A percentile compares a stretch with the other conserved stretches of the same genome.
Conservation (phyloP, 2,797 vertebrate species). For the Poeciliopsis gracilis region DNA sequence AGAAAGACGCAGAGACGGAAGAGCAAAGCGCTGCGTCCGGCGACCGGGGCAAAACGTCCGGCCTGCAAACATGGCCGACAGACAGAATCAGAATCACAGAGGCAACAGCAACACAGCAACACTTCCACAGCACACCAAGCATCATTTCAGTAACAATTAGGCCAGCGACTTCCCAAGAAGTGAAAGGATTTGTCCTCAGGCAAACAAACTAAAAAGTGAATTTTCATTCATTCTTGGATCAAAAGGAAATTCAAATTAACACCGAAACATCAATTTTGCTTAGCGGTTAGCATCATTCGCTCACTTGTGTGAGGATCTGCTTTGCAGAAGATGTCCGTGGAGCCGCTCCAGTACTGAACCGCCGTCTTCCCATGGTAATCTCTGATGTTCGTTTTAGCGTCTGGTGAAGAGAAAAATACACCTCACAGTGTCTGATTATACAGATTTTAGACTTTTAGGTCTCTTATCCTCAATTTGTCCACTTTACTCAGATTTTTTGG, state of each 20-base stretch:
- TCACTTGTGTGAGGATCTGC: constrained; percentile 41
- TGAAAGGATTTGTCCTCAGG: neutral
- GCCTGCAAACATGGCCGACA: constrained; percentile 36
- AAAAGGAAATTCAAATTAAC: neutral
- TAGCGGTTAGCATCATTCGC: neutral
- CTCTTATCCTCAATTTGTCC: neutral
- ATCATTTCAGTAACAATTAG: neutral
- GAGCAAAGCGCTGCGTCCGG: constrained; percentile 51
- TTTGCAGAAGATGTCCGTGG: constrained; percentile 55
- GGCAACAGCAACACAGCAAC: neutral
- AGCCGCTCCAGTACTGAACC: constrained; percentile 68
- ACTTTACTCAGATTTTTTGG: neutral
- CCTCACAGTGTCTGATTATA: neutral
- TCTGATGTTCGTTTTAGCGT: constrained; percentile 74
- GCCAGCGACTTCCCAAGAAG: neutral
- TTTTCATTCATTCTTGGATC: neutral
- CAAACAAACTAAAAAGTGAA: neutral
- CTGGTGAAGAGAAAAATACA: constrained; percentile 44
- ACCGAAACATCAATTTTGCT: neutral
- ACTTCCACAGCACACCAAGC: neutral
- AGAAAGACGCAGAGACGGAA: constrained; percentile 55
- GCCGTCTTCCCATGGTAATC: constrained; percentile 71
- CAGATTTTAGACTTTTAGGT: neutral
- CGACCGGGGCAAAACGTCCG: constrained; percentile 23
- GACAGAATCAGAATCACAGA: neutral